Evolutionary conservation across 2,113 vertebrate genomes (phyloP).

Genomic region (Herpetotheres cachinnans): DNA sequence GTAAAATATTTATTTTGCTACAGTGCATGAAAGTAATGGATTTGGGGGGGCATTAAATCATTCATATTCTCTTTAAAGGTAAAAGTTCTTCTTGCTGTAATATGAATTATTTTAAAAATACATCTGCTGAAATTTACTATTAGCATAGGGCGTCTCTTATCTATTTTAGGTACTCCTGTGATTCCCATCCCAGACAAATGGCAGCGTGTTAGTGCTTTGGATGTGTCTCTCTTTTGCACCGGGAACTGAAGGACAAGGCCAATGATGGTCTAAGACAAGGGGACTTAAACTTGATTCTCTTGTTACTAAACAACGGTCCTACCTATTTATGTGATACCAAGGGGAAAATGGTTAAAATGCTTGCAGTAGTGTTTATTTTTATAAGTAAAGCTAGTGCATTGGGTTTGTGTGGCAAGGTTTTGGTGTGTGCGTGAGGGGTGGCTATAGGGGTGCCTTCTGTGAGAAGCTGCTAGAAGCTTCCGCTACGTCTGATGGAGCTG

Average conservation of each 20-base stretch:
- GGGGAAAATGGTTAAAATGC: background rate
- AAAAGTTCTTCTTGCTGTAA: background rate
- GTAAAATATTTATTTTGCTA: conserved; percentile 25
- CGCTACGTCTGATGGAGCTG: too few species aligned
- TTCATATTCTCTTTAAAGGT: conserved; percentile 16
- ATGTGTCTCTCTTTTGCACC: background rate
- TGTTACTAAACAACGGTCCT: background rate
- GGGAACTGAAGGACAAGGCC: background rate
- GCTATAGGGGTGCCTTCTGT: background rate
- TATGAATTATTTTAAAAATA: background rate
- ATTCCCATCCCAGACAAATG: background rate
- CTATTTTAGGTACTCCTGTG: background rate
- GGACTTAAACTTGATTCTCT: background rate
- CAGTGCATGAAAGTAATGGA: conserved; percentile 4
- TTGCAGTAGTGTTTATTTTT: background rate
- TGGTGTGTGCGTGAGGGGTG: too few species aligned
- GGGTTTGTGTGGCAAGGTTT: background rate
- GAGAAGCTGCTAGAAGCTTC: background rate
- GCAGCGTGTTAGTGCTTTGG: background rate
- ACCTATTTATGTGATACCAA: rapidly evolving
- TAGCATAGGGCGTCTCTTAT: background rate
- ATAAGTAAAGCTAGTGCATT: background rate
- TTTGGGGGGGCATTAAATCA: background rate
- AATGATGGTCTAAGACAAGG: background rate
- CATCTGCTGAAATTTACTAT: background rate